Conservation (phyloP, 1,140 invertebrate species). For the Probaryconus sp. region DNA sequence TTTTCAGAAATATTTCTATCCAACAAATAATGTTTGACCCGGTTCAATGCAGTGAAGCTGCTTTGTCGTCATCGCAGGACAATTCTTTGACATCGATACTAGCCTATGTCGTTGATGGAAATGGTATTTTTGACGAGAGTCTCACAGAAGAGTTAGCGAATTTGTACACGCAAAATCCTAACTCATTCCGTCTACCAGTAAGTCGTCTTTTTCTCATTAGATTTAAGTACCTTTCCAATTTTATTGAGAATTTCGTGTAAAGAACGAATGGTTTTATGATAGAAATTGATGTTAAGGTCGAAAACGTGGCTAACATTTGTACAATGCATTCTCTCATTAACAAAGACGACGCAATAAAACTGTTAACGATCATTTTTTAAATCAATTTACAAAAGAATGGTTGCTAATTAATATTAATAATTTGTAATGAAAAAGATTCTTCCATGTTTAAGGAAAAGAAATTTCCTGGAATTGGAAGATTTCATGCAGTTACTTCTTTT, state of each 20-base stretch:
- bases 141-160: conserved; percentile 71
- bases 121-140: conserved; percentile 66
- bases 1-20: conserved; percentile 65
- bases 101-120: conserved; percentile 70
- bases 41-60: conserved; percentile 63
- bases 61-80: conserved; percentile 49
- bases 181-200: conserved; percentile 58
- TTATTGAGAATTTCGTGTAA: not conserved
- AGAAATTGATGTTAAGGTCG: too few relatives aligned
- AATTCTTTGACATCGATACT: conserved; percentile 63
- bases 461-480: too few relatives aligned
- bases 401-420: too few relatives aligned
- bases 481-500: too few relatives aligned
- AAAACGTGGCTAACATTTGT: too few relatives aligned
- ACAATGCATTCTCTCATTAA: too few relatives aligned
- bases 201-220: conserved; percentile 34
- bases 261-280: not conserved
- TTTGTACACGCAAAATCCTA: conserved; percentile 63
- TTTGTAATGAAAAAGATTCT: too few relatives aligned
- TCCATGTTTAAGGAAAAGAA: too few relatives aligned
- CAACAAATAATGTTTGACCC: conserved; percentile 69
- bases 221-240: not conserved
- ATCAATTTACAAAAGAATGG: too few relatives aligned
- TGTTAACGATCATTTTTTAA: too few relatives aligned
- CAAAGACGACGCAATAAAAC: too few relatives aligned